Conservation (phyloP, 2,888 invertebrate species). For the Xylophagus ater region DNA sequence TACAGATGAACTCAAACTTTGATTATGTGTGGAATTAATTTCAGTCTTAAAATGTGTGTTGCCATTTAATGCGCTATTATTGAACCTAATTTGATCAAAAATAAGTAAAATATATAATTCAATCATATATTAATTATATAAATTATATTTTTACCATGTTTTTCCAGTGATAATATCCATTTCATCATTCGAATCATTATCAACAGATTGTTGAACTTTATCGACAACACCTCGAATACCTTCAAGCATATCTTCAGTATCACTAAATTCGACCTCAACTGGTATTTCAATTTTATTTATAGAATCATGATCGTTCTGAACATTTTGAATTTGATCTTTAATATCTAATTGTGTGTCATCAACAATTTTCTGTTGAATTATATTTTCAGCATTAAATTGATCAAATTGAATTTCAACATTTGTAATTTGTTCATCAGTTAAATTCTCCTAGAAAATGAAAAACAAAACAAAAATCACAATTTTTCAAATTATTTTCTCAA, state of each 20-base stretch:
- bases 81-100: conserved; percentile 11
- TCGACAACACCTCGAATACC: conserved; percentile 70
- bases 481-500: too few species aligned
- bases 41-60: conserved; percentile 10
- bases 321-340: neutral
- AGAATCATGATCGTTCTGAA: conserved; percentile 26
- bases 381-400: conserved; percentile 29
- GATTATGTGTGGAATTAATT: conserved; percentile 5
- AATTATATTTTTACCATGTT: neutral
- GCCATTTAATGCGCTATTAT: conserved; percentile 18
- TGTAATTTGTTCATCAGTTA: too few species aligned
- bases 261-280: conserved; percentile 62
- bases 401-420: too few species aligned
- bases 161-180: conserved; percentile 29
- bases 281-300: conserved; percentile 41
- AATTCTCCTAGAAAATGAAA: too few species aligned
- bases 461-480: too few species aligned
- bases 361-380: conserved; percentile 6
- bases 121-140: too few species aligned
- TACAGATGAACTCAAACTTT: conserved; percentile 6
- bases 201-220: conserved; percentile 37
- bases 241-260: conserved; percentile 76
- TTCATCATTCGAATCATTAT: conserved; percentile 35
- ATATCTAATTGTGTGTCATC: neutral
- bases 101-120: too few species aligned